Base-by-base conservation (phyloP, 2,888 invertebrate genomes). In the Mimas tiliae region DNA sequence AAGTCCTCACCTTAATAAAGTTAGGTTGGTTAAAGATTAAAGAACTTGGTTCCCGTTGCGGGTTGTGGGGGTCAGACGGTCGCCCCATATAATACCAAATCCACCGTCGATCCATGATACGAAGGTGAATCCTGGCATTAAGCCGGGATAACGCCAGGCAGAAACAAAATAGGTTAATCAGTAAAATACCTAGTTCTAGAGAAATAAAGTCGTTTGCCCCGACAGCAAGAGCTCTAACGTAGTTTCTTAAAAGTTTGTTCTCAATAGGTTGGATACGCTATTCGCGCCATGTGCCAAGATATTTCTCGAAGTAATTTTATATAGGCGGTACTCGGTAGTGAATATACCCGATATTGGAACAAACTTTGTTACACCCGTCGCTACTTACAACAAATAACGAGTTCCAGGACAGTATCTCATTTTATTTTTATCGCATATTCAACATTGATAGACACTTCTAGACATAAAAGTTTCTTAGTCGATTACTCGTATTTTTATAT, bases 161-260 rank as follows among this genome's bases (percentile, higher is more conserved):
- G n/a, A n/a, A n/a, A n/a, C n/a, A n/a, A n/a, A n/a, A 16, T 48
- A 16, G 16, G 48, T 48, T 48, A 48, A 16, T 14, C n/a, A 38
- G 38, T 38, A 48, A n/a, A 48, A 16, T 16, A 6, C 7, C 48
- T 62, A 66, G 51, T 65, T 64, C 33, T 64, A 8, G 42, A 64
- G 65, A 65, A 67, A 67, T 73, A 72, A 68, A 67, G 42, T 65
- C 11, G 16, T 7, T 69, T 58, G 51, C 50, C 63, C 34, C 65
- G 33, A 48, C 27, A 55, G 33, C 48, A 58, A 47, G 14, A 48
- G 47, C 55, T 48, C 48, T 45, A 58, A 55, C 55, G 55, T 55
- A 58, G 55, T 72, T 73, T 72, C 71, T 72, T 70, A 69, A 69
- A 76, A 75, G 72, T 76, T 75, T 69, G 67, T 68, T 69, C 72